Evolutionary conservation across 1,140 invertebrate genomes (phyloP).

Genomic region (Alviniconcha marisindica): DNA sequence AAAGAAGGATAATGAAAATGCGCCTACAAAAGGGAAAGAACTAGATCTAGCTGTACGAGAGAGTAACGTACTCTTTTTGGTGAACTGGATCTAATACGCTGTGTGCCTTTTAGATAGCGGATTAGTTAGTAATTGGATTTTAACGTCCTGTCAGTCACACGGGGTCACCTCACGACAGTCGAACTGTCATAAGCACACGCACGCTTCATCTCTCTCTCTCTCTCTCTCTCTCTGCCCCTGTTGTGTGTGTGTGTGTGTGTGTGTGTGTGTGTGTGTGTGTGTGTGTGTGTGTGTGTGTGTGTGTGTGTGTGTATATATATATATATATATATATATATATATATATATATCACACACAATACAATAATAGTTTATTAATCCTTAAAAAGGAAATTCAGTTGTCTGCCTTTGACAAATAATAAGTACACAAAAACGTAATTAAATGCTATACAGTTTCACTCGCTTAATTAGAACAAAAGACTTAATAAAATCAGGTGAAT

Average conservation of each 20-base stretch:
- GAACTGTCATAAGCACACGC: not conserved
- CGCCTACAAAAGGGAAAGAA: not conserved
- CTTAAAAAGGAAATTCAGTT: no score
- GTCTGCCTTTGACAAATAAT: no score
- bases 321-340: not conserved
- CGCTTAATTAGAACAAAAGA: no score
- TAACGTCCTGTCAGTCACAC: not conserved
- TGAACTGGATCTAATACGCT: not conserved
- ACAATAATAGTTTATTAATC: no score
- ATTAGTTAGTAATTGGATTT: not conserved
- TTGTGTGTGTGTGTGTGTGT: conserved; percentile 35
- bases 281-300: conserved; percentile 10
- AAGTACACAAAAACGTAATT: no score
- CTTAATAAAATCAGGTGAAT: no score
- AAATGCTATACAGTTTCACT: no score
- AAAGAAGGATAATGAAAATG: not conserved
- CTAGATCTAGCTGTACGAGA: no score
- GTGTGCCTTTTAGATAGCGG: not conserved
- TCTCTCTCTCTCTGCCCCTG: conserved; percentile 48
- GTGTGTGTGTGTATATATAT: no score
- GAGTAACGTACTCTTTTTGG: no score
- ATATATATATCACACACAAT: not conserved
- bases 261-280: not conserved
- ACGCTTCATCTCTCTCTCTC: conserved; percentile 43
- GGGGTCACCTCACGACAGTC: not conserved